Conservation (phyloP, 2,797 vertebrate genomes). For the Amblyopsis hoosieri region DNA sequence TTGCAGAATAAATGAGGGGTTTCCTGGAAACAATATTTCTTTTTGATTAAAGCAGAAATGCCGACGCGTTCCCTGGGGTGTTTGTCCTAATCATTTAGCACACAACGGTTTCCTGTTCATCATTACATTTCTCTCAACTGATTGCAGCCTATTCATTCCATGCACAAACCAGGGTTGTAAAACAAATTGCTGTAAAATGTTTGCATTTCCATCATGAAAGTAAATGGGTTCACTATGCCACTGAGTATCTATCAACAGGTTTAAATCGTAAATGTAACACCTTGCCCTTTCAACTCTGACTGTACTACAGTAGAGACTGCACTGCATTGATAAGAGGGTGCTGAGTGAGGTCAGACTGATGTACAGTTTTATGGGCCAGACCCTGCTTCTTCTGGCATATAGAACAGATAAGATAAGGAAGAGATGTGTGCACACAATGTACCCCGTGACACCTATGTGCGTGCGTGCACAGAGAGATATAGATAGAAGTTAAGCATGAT, state of each 20-base stretch:
- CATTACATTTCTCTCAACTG: neutral
- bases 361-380: no score
- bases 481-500: neutral
- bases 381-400: slow-evolving; percentile 2
- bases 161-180: no score
- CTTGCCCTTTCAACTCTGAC: slow-evolving; percentile 32
- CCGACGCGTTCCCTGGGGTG: neutral
- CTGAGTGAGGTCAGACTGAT: slow-evolving; percentile 20
- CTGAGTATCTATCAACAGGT: no score
- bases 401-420: slow-evolving; percentile 44
- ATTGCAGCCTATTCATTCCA: no score
- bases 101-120: slow-evolving; percentile 5
- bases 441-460: slow-evolving; percentile 5
- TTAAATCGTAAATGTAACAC: no score
- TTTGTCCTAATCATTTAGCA: no score
- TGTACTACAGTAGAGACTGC: slow-evolving; percentile 14
- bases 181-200: no score
- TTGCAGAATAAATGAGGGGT: slow-evolving; percentile 27
- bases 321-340: slow-evolving; percentile 40
- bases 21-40: slow-evolving; percentile 29
- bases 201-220: no score
- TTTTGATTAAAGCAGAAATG: neutral
- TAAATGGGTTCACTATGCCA: no score
- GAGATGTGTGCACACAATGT: slow-evolving; percentile 9
- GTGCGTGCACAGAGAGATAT: slow-evolving; percentile 1